phyloP scores from a whole-genome alignment of 1,140 invertebrate species.

The Periplaneta americana region DNA sequence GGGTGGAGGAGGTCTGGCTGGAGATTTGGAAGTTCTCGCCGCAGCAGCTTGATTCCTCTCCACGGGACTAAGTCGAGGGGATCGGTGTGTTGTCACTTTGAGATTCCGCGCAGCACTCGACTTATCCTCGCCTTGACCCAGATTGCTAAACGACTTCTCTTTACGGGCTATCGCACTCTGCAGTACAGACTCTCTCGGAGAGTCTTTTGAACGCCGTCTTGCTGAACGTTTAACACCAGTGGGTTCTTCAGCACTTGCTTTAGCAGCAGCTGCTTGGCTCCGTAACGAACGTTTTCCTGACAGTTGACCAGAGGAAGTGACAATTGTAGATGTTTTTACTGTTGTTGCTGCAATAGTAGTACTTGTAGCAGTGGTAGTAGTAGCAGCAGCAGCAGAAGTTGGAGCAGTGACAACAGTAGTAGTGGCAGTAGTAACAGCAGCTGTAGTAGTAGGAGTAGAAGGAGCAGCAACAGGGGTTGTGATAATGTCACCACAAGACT shows the following conservation, averaged over 20 bases:
- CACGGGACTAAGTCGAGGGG: constrained; percentile 16
- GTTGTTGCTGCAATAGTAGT: neutral
- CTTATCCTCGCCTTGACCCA: constrained; percentile 25
- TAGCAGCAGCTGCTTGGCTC: constrained; percentile 29
- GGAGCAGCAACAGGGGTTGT: neutral
- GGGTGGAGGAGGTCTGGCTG: neutral
- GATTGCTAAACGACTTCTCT: constrained; percentile 43
- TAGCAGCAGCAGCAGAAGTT: neutral
- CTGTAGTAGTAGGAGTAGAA: no score
- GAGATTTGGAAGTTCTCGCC: neutral
- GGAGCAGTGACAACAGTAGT: no score
- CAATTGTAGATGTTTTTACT: neutral
- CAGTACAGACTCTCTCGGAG: constrained; percentile 41
- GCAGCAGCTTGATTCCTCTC: constrained; percentile 7
- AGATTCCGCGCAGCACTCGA: constrained; percentile 31
- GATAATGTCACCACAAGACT: neutral
- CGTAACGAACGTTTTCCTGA: constrained; percentile 17
- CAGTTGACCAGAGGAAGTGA: neutral
- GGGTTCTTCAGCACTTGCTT: constrained; percentile 27
- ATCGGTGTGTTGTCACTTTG: constrained; percentile 23
- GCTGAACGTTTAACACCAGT: constrained; percentile 43
- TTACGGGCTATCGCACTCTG: constrained; percentile 51
- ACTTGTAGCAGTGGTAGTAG: no score
- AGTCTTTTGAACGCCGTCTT: constrained; percentile 41
- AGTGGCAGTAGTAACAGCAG: no score